Evolutionary conservation across 1,140 invertebrate species (phyloP).

Genomic region (Drosophila lini): DNA sequence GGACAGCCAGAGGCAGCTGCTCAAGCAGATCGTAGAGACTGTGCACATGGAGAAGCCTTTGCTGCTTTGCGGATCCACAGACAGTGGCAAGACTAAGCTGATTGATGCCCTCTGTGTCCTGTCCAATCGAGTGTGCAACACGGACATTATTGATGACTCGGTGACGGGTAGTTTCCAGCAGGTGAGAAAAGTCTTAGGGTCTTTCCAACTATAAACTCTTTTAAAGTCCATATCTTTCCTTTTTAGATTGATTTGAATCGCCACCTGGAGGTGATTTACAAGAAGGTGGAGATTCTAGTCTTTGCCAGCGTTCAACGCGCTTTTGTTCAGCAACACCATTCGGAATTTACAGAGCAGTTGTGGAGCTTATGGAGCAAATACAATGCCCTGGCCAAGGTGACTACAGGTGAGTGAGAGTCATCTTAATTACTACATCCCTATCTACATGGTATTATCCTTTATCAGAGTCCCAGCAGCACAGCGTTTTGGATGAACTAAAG

Average conservation of each 20-base stretch:
- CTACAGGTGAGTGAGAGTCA: conserved; percentile 45
- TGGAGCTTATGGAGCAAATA: conserved; percentile 75
- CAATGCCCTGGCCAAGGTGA: conserved; percentile 48
- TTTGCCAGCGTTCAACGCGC: conserved; percentile 78
- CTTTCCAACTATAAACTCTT: conserved; percentile 25
- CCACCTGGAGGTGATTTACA: conserved; percentile 88
- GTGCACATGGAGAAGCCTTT: conserved; percentile 80
- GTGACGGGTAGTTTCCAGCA: conserved; percentile 84
- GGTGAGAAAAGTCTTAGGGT: conserved; percentile 29
- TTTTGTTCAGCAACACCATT: conserved; percentile 48
- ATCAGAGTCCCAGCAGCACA: conserved; percentile 52
- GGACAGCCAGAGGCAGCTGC: conserved; percentile 61
- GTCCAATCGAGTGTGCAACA: conserved; percentile 72
- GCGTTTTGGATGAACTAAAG: conserved; percentile 63
- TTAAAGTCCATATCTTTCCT: conserved; percentile 82
- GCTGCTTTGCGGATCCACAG: conserved; percentile 75
- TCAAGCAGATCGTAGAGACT: conserved; percentile 80
- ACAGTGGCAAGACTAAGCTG: conserved; percentile 82
- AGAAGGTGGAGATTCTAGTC: conserved; percentile 83
- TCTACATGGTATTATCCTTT: neutral
- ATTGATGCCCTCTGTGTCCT: conserved; percentile 75
- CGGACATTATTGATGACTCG: conserved; percentile 83
- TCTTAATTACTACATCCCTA: neutral
- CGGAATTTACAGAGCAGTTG: conserved; percentile 41
- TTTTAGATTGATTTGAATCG: conserved; percentile 89